phyloP scores from a whole-genome alignment of 2,797 vertebrate species.

The Sardinella longiceps region DNA sequence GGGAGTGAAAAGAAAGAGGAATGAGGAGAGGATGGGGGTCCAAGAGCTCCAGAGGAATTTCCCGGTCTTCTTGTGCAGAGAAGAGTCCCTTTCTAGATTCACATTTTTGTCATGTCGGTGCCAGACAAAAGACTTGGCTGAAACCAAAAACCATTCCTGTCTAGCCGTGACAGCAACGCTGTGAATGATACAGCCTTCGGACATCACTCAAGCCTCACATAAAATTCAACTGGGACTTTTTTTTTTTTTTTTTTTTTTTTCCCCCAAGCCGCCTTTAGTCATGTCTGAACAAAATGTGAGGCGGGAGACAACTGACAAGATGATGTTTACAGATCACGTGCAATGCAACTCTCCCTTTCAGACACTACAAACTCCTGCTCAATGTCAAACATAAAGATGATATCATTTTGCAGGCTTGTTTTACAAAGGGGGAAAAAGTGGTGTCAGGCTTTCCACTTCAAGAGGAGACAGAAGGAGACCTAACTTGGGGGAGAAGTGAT shows the following conservation, averaged over 20 bases:
- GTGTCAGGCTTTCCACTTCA: slow-evolving; percentile 10
- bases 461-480: not conserved
- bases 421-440: not conserved
- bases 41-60: slow-evolving; percentile 39
- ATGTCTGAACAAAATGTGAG: not conserved
- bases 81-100: slow-evolving; percentile 29
- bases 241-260: no score
- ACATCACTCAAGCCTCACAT: not conserved
- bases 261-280: not conserved
- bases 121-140: slow-evolving; percentile 18
- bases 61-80: not conserved
- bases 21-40: slow-evolving; percentile 33
- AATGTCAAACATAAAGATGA: not conserved
- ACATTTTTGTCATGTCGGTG: slow-evolving; percentile 12
- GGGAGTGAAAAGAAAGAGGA: slow-evolving; percentile 32
- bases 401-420: not conserved
- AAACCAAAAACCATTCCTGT: slow-evolving; percentile 15
- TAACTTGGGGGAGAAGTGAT: not conserved
- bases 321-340: not conserved
- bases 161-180: not conserved
- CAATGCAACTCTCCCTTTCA: not conserved
- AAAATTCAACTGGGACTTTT: not conserved
- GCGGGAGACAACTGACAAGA: not conserved
- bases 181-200: not conserved
- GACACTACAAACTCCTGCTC: not conserved